Percentiles rank a stretch among this genome's conserved stretches.
phyloP scores from a whole-genome alignment of 2,888 invertebrate genomes.

The Agrochola lota region DNA sequence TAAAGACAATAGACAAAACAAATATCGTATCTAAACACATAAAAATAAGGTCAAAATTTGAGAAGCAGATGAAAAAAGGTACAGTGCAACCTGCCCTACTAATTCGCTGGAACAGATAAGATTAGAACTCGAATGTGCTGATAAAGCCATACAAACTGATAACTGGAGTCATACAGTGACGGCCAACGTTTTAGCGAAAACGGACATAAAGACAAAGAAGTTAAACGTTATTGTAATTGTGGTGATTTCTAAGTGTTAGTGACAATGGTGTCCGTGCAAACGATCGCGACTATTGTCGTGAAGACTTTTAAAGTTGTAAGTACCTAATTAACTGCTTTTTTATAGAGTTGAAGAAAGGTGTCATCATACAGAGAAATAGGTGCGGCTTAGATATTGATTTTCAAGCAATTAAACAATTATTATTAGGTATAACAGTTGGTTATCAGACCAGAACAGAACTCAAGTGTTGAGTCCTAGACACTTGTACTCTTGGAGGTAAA shows the following conservation, averaged over 20 bases:
- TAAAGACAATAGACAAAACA: constrained; percentile 39
- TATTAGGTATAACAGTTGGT: not conserved
- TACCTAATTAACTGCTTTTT: constrained; percentile 62
- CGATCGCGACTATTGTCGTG: constrained; percentile 95
- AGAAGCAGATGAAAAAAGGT: constrained; percentile 53
- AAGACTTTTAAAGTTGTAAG: constrained; percentile 96
- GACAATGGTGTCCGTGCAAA: constrained; percentile 95
- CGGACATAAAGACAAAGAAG: constrained; percentile 81
- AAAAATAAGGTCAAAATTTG: constrained; percentile 24
- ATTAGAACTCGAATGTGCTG: constrained; percentile 80
- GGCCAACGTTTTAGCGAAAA: constrained; percentile 77
- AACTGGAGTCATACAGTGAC: constrained; percentile 83
- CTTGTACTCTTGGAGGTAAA: not conserved
- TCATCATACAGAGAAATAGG: constrained; percentile 17
- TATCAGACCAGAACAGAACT: not conserved
- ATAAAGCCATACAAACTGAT: constrained; percentile 82
- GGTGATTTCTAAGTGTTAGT: constrained; percentile 68
- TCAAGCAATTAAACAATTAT: not conserved
- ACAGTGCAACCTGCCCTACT: constrained; percentile 84
- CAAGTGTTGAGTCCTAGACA: not conserved
- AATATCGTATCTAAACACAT: constrained; percentile 13
- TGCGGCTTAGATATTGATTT: constrained; percentile 39
- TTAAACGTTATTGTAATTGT: constrained; percentile 65
- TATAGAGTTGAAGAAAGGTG: not conserved
- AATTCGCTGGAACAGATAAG: constrained; percentile 87